Conservation (phyloP, 2,797 vertebrate species). For the Halcyon chelicuti region DNA sequence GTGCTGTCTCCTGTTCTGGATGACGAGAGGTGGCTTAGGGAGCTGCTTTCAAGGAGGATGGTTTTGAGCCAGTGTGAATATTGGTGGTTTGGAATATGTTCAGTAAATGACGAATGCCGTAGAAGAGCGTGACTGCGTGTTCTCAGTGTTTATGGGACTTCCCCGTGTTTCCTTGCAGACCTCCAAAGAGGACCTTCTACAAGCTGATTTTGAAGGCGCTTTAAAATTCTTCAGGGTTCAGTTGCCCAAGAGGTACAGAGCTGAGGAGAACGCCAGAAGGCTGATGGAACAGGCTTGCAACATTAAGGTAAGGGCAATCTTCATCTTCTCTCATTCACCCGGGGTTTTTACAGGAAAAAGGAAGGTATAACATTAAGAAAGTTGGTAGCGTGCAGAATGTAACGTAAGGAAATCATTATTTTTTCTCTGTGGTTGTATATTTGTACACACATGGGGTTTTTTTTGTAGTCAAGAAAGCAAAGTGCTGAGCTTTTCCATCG, state of each 20-base stretch:
- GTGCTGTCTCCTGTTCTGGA: not conserved
- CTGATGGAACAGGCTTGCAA: constrained; percentile 99
- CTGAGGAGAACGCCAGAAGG: constrained; percentile 95
- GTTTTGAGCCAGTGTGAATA: not conserved
- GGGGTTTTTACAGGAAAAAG: not conserved
- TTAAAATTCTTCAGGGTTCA: constrained; percentile 99
- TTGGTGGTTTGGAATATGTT: not conserved
- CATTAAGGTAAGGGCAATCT: constrained; percentile 88
- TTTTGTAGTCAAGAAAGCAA: not conserved
- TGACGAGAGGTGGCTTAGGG: not conserved
- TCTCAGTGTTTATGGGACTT: not conserved
- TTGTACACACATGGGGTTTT: not conserved
- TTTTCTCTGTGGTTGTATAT: not conserved
- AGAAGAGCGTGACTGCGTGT: not conserved
- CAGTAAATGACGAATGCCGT: not conserved
- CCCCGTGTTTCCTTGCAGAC: constrained; percentile 84
- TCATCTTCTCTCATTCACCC: not conserved
- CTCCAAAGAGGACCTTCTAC: constrained; percentile 96
- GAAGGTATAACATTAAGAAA: not conserved
- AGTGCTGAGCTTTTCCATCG: not conserved
- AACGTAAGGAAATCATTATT: not conserved
- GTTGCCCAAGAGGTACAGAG: constrained; percentile 96
- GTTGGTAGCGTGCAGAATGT: not conserved
- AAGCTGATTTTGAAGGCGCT: constrained; percentile 98
- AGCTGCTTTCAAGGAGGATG: not conserved